Percentiles rank a stretch among this genome's conserved stretches.
Evolutionary conservation across 2,113 vertebrate genomes (phyloP).

Genomic region (Cololabis saira): DNA sequence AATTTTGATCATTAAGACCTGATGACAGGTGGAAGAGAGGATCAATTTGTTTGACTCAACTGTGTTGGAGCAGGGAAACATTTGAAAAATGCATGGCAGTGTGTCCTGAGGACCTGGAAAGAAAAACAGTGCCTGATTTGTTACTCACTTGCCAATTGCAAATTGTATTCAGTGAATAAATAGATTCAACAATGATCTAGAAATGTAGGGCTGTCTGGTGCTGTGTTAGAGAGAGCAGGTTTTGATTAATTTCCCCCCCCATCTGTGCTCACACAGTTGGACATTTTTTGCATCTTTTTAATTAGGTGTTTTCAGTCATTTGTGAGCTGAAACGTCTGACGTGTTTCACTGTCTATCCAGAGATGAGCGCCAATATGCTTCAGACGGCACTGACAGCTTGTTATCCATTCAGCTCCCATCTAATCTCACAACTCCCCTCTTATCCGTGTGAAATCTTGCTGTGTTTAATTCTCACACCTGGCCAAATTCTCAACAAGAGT

Average conservation of each 20-base stretch:
- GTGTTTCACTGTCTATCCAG: slow-evolving; percentile 26
- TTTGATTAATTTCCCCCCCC: slow-evolving; percentile 20
- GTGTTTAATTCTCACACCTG: slow-evolving; percentile 46
- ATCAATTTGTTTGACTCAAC: no score
- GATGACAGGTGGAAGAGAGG: no score
- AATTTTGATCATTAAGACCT: no score
- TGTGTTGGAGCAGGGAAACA: no score
- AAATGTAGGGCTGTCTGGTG: background rate
- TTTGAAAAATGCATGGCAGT: no score
- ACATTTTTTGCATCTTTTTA: slow-evolving; percentile 43
- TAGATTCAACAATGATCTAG: background rate
- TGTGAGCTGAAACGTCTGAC: slow-evolving; percentile 27
- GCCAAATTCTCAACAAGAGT: slow-evolving; percentile 12
- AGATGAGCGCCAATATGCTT: slow-evolving; percentile 46
- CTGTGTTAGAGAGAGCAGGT: background rate
- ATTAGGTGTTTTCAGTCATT: slow-evolving; percentile 48
- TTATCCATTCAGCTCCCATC: slow-evolving; percentile 55
- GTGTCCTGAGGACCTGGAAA: no score
- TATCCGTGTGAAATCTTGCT: slow-evolving; percentile 47
- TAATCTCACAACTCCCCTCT: slow-evolving; percentile 62
- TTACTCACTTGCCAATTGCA: no score
- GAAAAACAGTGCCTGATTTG: no score
- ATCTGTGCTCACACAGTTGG: slow-evolving; percentile 41
- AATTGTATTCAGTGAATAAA: background rate
- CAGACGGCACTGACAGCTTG: slow-evolving; percentile 61